Conservation (phyloP, 2,797 vertebrate genomes). For the Falco naumanni region DNA sequence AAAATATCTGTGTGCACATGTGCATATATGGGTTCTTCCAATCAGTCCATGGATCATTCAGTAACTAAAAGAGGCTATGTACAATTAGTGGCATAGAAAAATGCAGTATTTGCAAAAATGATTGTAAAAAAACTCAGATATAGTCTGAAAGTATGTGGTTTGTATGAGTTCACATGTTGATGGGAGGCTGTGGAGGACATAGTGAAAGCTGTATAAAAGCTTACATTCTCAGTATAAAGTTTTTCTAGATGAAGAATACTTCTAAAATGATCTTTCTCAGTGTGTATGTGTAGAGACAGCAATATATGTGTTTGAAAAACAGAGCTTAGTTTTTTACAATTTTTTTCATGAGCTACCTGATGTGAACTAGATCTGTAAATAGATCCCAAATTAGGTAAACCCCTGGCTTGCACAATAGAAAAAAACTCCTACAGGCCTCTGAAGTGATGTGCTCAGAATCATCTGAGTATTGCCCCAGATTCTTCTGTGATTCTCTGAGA, state of each 20-base stretch:
- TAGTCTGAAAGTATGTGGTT: rapidly evolving
- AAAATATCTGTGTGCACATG: neutral
- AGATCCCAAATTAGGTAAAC: neutral
- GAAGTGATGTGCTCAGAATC: neutral
- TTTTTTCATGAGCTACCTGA: neutral
- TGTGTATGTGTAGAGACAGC: neutral
- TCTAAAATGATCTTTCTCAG: neutral
- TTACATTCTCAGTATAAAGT: neutral
- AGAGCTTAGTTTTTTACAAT: neutral
- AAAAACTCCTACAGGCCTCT: neutral
- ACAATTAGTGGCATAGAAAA: neutral
- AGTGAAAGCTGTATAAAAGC: neutral
- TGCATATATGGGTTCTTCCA: neutral
- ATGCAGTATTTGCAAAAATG: neutral
- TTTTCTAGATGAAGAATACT: neutral
- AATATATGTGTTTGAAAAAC: neutral
- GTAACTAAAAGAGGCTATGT: neutral
- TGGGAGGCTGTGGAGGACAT: neutral
- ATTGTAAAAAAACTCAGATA: neutral
- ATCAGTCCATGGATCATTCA: neutral
- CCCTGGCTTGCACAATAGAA: neutral
- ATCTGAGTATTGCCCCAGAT: neutral
- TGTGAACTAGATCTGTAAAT: neutral
- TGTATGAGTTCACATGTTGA: neutral
- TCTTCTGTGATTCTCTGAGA: neutral